Evolutionary conservation across 1,140 invertebrate species (phyloP).

Genomic region (Solenopsis fugax): DNA sequence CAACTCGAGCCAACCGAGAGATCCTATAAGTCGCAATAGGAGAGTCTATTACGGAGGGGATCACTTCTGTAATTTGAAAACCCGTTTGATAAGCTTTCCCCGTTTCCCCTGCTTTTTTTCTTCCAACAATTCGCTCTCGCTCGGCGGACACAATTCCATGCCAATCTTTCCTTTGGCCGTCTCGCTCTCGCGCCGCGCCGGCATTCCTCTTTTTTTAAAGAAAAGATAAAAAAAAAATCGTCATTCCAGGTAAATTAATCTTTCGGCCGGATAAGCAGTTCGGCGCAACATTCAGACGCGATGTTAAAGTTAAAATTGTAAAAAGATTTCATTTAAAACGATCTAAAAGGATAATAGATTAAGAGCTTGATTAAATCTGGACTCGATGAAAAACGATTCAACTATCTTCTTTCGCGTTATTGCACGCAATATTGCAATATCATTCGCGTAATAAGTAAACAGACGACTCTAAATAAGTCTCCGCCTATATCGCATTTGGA

Average conservation of each 20-base stretch:
- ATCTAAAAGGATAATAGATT: conserved; percentile 16
- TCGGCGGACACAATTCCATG: conserved; percentile 69
- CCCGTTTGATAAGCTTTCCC: conserved; percentile 76
- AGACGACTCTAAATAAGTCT: not conserved
- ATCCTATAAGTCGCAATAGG: conserved; percentile 79
- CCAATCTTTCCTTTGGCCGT: conserved; percentile 71
- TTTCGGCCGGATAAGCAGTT: conserved; percentile 45
- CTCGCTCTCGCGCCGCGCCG: conserved; percentile 33
- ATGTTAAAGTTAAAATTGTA: conserved; percentile 48
- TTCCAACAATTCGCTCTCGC: conserved; percentile 50
- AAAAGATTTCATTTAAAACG: conserved; percentile 44
- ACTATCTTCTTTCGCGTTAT: not conserved
- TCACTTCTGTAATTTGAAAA: conserved; percentile 80
- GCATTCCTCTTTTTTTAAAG: conserved; percentile 54
- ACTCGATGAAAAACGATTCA: conserved; percentile 12
- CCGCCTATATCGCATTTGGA: not conserved
- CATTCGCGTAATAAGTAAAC: not conserved
- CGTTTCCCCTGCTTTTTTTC: conserved; percentile 52
- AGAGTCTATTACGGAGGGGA: conserved; percentile 78
- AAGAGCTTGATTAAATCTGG: conserved; percentile 13
- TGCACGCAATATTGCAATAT: not conserved
- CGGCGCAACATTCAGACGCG: conserved; percentile 25
- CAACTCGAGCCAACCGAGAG: conserved; percentile 75
- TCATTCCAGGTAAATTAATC: conserved; percentile 63
- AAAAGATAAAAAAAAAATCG: conserved; percentile 42